Conservation (phyloP, 2,888 invertebrate species). For the Therioaphis trifolii region DNA sequence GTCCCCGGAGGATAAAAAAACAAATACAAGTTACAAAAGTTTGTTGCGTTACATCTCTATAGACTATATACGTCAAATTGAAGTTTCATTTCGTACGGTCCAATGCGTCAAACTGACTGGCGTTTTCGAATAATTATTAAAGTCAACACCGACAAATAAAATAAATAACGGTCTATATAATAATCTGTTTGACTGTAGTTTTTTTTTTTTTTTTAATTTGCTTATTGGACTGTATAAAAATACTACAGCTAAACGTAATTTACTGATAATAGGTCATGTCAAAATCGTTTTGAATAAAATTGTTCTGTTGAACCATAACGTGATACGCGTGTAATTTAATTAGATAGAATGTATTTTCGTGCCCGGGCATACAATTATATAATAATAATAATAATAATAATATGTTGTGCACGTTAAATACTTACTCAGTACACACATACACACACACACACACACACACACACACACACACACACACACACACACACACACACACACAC, state of each 20-base stretch:
- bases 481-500: not conserved
- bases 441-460: no score
- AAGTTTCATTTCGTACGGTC: not conserved
- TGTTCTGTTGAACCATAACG: not conserved
- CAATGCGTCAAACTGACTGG: not conserved
- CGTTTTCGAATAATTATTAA: not conserved
- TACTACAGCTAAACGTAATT: no score
- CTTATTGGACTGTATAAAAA: no score
- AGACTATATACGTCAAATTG: not conserved
- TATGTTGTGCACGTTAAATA: no score
- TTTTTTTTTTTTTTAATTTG: no score
- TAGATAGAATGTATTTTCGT: no score
- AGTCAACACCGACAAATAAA: not conserved
- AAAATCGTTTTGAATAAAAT: no score
- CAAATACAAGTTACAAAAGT: not conserved
- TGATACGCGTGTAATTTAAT: not conserved
- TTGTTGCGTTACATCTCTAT: not conserved
- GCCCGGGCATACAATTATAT: not conserved
- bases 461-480: not conserved
- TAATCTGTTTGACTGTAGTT: no score
- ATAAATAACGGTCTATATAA: conserved; percentile 17
- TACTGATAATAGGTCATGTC: no score
- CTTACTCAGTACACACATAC: no score
- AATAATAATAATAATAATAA: no score
- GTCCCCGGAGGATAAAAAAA: not conserved